These are phyloP conservation scores for Ciconia boyciana DNA, from an alignment of 2,113 vertebrate species.

Conservation along the genomic window DNA sequence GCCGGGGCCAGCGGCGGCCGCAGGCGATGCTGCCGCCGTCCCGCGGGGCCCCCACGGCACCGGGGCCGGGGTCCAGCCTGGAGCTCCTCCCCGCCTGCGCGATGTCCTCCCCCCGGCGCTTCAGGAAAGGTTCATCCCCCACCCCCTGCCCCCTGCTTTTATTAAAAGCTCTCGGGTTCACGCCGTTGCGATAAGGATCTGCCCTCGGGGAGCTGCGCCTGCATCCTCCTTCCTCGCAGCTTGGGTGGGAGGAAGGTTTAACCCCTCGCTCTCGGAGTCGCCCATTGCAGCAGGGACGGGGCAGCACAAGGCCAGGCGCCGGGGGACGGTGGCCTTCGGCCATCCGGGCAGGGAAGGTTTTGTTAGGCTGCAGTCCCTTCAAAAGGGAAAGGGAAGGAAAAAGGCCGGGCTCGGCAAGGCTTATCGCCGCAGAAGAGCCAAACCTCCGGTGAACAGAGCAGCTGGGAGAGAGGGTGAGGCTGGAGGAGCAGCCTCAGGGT, in stretches of 20 bases:
- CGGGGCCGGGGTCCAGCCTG: background rate
- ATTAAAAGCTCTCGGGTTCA: background rate
- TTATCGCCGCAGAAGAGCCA: background rate
- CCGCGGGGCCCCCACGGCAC: accelerated
- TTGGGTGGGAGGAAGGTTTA: background rate
- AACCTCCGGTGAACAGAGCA: background rate
- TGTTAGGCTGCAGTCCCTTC: background rate
- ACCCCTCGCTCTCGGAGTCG: accelerated
- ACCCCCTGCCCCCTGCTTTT: background rate
- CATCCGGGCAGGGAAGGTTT: background rate
- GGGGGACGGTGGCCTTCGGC: background rate
- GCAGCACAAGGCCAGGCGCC: background rate
- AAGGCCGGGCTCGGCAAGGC: background rate
- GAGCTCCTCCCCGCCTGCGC: background rate
- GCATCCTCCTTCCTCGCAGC: background rate
- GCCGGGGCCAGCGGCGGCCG: background rate
- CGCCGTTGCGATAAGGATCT: background rate
- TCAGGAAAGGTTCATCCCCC: background rate
- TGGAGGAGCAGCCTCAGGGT: background rate
- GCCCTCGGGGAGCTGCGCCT: background rate
- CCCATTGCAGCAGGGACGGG: background rate
- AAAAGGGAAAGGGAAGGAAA: background rate
- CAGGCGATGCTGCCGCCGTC: no score
- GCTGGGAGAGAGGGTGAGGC: background rate
- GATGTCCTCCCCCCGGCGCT: accelerated